A percentile compares a stretch with the other conserved stretches of the same genome.
Evolutionary conservation across 1,140 invertebrate genomes (phyloP).

Genomic region (Pseudomyrmex sp.): DNA sequence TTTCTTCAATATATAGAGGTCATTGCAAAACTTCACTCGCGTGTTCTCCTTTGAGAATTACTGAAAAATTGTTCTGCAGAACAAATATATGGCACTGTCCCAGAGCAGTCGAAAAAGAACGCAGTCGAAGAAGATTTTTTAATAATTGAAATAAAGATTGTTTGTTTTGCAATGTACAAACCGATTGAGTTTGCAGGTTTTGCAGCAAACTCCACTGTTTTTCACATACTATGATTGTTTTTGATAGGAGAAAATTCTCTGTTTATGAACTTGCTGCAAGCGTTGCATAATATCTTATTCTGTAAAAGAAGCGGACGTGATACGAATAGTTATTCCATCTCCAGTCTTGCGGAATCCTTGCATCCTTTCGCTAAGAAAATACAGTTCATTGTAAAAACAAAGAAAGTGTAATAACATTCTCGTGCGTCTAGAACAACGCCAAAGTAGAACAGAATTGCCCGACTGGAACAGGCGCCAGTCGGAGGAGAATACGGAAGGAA

Average conservation of each 20-base stretch:
- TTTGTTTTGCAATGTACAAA: no score
- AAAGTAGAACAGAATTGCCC: slow-evolving; percentile 56
- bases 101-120: no score
- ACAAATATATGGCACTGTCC: no score
- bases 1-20: not conserved
- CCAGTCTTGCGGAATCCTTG: slow-evolving; percentile 8
- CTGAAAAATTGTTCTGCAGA: no score
- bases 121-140: no score
- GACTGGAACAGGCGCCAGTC: slow-evolving; percentile 38
- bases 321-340: slow-evolving; percentile 26
- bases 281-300: slow-evolving; percentile 13
- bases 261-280: not conserved
- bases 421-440: slow-evolving; percentile 14
- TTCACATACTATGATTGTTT: no score
- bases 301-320: not conserved
- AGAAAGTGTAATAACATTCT: slow-evolving; percentile 14
- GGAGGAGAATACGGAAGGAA: slow-evolving; percentile 10
- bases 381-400: slow-evolving; percentile 1
- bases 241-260: no score
- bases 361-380: not conserved
- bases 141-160: no score
- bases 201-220: no score
- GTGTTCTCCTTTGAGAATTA: no score
- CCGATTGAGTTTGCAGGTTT: no score
- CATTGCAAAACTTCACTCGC: no score